A percentile compares a stretch with the other conserved stretches of the same genome.
Conservation (phyloP, 2,888 invertebrate species). For the Eilema depressum region DNA sequence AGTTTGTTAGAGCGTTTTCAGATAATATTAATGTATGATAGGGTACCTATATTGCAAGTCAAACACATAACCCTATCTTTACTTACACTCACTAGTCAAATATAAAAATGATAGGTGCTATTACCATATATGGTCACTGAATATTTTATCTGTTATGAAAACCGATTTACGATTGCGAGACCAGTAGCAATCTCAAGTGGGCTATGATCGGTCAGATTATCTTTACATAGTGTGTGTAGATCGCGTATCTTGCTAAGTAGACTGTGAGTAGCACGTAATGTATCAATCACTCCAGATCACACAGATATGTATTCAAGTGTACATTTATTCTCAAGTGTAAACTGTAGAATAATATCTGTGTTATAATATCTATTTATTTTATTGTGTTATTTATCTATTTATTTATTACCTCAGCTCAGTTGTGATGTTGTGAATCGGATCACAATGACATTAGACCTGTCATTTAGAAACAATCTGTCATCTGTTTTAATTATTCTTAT, state of each 20-base stretch:
- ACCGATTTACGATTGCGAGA: slow-evolving; percentile 16
- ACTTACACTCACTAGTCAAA: not conserved
- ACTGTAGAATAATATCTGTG: not conserved
- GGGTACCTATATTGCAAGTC: not conserved
- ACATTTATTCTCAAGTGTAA: not conserved
- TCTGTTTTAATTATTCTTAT: too few species aligned
- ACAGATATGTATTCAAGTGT: slow-evolving; percentile 7
- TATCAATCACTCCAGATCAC: slow-evolving; percentile 24
- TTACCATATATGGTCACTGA: not conserved
- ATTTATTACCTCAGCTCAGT: too few species aligned
- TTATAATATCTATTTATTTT: too few species aligned
- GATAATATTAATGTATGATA: not conserved
- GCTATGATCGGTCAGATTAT: slow-evolving; percentile 25
- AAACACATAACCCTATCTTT: not conserved
- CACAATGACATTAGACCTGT: too few species aligned
- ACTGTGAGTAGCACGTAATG: slow-evolving; percentile 6
- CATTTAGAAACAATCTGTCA: too few species aligned
- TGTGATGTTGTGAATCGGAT: too few species aligned
- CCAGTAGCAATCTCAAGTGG: slow-evolving; percentile 30
- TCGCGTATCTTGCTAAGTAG: slow-evolving; percentile 12
- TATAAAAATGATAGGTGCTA: not conserved
- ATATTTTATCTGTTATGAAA: slow-evolving; percentile 24
- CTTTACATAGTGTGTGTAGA: slow-evolving; percentile 28
- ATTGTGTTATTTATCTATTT: too few species aligned
- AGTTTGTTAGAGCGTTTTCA: not conserved